phyloP scores from a whole-genome alignment of 1,140 invertebrate genomes.

The Oppia nitens region DNA sequence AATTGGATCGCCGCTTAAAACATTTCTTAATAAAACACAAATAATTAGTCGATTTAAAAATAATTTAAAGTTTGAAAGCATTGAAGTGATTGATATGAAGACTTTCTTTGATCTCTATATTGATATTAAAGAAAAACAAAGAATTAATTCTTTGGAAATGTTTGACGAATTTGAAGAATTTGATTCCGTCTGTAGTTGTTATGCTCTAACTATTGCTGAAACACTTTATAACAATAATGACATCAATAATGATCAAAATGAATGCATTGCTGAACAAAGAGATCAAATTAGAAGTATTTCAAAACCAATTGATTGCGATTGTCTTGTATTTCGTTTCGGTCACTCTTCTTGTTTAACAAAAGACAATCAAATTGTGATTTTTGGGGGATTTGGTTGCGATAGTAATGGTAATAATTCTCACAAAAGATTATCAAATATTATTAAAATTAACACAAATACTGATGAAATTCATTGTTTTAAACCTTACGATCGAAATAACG shows the following conservation, averaged over 20 bases:
- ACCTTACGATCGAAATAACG: not conserved
- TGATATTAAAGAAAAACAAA: not conserved
- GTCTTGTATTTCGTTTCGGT: not conserved
- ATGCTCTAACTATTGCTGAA: not conserved
- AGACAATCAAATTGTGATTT: not conserved
- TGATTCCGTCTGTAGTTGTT: not conserved
- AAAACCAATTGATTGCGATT: not conserved
- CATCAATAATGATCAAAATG: not conserved
- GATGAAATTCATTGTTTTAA: not conserved
- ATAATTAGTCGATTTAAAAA: not conserved
- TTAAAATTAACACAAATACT: not conserved
- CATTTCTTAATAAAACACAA: not conserved
- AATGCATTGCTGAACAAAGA: not conserved
- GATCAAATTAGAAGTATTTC: not conserved
- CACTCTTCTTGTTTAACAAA: not conserved
- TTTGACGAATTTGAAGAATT: constrained; percentile 4
- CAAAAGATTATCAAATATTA: not conserved
- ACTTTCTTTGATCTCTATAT: not conserved
- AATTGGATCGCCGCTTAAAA: not conserved
- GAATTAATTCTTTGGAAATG: not conserved
- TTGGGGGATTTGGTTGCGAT: not conserved
- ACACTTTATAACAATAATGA: not conserved
- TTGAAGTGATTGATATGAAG: not conserved
- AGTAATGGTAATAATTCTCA: not conserved
- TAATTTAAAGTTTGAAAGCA: not conserved